phyloP scores from a whole-genome alignment of 2,797 vertebrate genomes.

The Lepilemur septentrionalis region DNA sequence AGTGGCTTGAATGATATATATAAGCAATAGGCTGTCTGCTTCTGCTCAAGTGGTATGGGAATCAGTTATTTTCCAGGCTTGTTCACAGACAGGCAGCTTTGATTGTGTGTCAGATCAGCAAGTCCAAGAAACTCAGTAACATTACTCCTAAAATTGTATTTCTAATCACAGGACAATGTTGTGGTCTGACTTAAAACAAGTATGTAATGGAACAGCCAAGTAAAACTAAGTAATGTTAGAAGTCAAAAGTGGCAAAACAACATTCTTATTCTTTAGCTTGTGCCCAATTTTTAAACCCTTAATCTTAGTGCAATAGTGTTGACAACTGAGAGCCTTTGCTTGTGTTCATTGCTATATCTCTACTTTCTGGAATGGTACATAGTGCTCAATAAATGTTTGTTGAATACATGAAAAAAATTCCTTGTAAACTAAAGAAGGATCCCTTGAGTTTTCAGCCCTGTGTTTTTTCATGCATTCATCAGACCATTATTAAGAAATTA shows the following conservation, averaged over 20 bases:
- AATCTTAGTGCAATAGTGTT: neutral
- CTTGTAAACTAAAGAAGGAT: neutral
- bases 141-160: slow-evolving; percentile 35
- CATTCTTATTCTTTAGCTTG: neutral
- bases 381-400: neutral
- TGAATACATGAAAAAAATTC: neutral
- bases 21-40: slow-evolving; percentile 30
- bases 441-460: neutral
- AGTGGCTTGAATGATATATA: slow-evolving; percentile 51
- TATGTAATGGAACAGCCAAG: neutral
- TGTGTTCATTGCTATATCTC: neutral
- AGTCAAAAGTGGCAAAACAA: neutral
- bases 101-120: slow-evolving; percentile 54
- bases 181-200: slow-evolving; percentile 31
- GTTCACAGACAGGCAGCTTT: slow-evolving; percentile 32
- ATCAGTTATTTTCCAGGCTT: slow-evolving; percentile 53
- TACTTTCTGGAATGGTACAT: neutral
- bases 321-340: slow-evolving; percentile 1
- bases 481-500: neutral
- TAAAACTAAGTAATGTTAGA: neutral
- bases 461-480: neutral
- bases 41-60: neutral
- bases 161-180: neutral
- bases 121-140: slow-evolving; percentile 6
- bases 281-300: neutral